phyloP scores from a whole-genome alignment of 2,888 invertebrate species.

The Troides helena region DNA sequence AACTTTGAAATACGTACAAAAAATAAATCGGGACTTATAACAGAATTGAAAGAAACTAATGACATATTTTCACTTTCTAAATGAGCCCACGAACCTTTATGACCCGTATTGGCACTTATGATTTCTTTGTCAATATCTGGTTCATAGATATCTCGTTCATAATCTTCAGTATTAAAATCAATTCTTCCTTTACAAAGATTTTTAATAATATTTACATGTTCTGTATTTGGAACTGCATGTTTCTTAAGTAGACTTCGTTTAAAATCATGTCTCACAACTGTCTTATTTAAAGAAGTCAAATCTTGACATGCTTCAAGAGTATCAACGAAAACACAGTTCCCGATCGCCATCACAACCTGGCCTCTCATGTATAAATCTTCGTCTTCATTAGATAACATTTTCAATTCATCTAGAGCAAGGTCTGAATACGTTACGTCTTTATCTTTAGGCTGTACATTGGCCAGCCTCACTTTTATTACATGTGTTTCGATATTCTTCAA shows the following conservation, averaged over 20 bases:
- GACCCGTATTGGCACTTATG: constrained; percentile 36
- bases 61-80: constrained; percentile 61
- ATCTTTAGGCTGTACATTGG: constrained; percentile 62
- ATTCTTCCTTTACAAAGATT: constrained; percentile 60
- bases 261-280: constrained; percentile 77
- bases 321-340: constrained; percentile 83
- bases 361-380: constrained; percentile 65
- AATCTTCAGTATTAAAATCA: constrained; percentile 10
- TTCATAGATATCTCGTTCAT: constrained; percentile 29
- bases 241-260: constrained; percentile 72
- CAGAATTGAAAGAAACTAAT: constrained; percentile 66
- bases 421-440: constrained; percentile 65
- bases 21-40: constrained; percentile 68
- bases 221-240: constrained; percentile 60
- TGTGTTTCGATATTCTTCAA: constrained; percentile 70
- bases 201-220: constrained; percentile 72
- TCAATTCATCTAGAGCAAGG: constrained; percentile 51
- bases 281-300: constrained; percentile 68
- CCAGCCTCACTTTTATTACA: constrained; percentile 58
- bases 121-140: constrained; percentile 35
- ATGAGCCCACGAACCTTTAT: constrained; percentile 70
- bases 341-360: constrained; percentile 78
- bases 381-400: constrained; percentile 49
- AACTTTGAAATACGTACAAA: constrained; percentile 75
- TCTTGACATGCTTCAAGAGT: constrained; percentile 81